phyloP scores from a whole-genome alignment of 1,140 invertebrate genomes.

The Brachionus angularis region DNA sequence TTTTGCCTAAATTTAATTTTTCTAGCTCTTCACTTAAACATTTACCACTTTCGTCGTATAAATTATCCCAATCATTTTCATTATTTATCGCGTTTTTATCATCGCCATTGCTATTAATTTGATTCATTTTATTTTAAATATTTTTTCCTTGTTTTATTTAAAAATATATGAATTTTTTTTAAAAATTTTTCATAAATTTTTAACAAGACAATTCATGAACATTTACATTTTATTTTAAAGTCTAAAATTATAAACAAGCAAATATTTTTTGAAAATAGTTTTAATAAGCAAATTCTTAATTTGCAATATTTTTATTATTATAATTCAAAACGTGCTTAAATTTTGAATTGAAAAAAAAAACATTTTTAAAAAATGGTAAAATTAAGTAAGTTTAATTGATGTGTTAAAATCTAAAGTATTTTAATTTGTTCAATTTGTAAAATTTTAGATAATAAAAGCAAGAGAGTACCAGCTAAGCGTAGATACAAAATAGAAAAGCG shows the following conservation, averaged over 20 bases:
- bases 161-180: too few species aligned
- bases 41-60: constrained; percentile 16
- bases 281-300: background rate
- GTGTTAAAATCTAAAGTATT: background rate
- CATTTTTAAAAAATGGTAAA: constrained; percentile 4
- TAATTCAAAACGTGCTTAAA: constrained; percentile 4
- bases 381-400: background rate
- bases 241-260: too few species aligned
- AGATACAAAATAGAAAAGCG: constrained; percentile 36
- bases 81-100: background rate
- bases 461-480: background rate
- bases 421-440: too few species aligned
- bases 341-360: constrained; percentile 26
- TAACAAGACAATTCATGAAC: too few species aligned
- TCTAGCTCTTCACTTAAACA: background rate
- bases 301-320: background rate
- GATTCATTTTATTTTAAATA: too few species aligned
- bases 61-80: constrained; percentile 14
- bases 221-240: too few species aligned
- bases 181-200: too few species aligned
- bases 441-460: constrained; percentile 39
- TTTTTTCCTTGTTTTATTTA: too few species aligned
- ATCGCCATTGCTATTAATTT: too few species aligned
- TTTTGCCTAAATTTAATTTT: background rate
- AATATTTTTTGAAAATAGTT: background rate